A percentile compares a stretch with the other conserved stretches of the same genome.
These are phyloP conservation scores for Galeruca laticollis DNA, from an alignment of 2,888 invertebrate genomes.

Conservation along the genomic window DNA sequence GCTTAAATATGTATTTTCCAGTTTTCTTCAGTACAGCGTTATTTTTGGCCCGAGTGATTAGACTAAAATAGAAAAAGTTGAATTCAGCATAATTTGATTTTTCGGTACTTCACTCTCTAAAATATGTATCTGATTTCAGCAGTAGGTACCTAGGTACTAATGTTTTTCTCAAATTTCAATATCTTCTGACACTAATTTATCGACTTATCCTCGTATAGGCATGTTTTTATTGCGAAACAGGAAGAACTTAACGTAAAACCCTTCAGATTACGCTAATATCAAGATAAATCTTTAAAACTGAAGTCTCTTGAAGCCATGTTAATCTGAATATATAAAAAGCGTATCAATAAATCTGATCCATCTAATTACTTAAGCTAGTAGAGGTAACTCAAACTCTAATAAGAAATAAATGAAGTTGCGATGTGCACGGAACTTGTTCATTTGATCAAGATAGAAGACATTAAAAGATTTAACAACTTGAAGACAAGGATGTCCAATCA, in stretches of 20 bases:
- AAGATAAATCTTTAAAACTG: not conserved
- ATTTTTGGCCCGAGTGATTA: too few relatives aligned
- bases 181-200: not conserved
- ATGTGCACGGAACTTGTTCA: conserved; percentile 3
- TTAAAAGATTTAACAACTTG: conserved; percentile 5
- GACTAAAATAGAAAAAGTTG: too few relatives aligned
- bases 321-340: not conserved
- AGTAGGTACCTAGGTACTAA: too few relatives aligned
- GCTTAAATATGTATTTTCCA: too few relatives aligned
- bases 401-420: not conserved
- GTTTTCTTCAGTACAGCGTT: too few relatives aligned
- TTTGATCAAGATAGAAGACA: conserved; percentile 2
- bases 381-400: conserved; percentile 9
- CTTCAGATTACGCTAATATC: conserved; percentile 4
- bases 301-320: conserved; percentile 1
- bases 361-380: conserved; percentile 10
- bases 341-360: conserved; percentile 14
- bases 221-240: not conserved
- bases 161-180: too few relatives aligned
- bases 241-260: not conserved
- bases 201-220: not conserved
- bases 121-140: too few relatives aligned
- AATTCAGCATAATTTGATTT: too few relatives aligned
- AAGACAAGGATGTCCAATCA: conserved; percentile 8
- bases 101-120: too few relatives aligned